Base-by-base conservation (phyloP, 2,113 vertebrate genomes). In the Petrocephalus microphthalmus region DNA sequence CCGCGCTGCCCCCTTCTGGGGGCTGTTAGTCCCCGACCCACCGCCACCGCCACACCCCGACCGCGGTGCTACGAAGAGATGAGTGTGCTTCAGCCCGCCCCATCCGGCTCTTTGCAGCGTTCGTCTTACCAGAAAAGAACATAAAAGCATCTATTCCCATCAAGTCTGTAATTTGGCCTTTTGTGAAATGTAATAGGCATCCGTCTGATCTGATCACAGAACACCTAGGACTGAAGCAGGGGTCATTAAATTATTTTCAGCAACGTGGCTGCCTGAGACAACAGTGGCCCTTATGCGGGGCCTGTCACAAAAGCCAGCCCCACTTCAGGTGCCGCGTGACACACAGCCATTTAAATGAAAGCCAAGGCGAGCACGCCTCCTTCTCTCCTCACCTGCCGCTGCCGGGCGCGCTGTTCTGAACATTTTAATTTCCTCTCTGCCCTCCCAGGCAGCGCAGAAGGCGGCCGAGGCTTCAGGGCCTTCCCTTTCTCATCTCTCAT, bases 121-220 rank as follows among this genome's bases (percentile, higher is more conserved):
- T 85, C 52, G 19, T 54, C n/a, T 85, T 85, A 85, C 51, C 45
- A 54, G 84, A 85, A 37, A 49, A 85, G 52, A 54, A 25, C 84
- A 85, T 85, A 54, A 53, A 85, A 85, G 52, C 84, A 56, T 54
- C 84, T 54, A 29, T 85, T 85, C 84, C 29, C 85, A 64, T 87
- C 37, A 49, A 67, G 42, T 87, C 49, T 49, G 86, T 67, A 45
- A 67, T 71, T 49, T 49, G 37, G 56, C 86, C 86, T 67, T 71
- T 85, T 85, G 52, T 85, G 84, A 54, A 85, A 85, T 29, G 52
- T 85, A 85, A 85, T 84, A 84, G 82, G 86, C 37, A 71, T 87
- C 37, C 45, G 86, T 87, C 86, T 67, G 57, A 87, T 67, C 42
- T 86, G 85, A 86, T 86, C 57, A 60, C 85, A 86, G 85, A 33